Percentiles rank a stretch among this genome's conserved stretches.
These are phyloP conservation scores for Heliconius charithonia DNA, from an alignment of 2,888 invertebrate species.

Conservation along the genomic window DNA sequence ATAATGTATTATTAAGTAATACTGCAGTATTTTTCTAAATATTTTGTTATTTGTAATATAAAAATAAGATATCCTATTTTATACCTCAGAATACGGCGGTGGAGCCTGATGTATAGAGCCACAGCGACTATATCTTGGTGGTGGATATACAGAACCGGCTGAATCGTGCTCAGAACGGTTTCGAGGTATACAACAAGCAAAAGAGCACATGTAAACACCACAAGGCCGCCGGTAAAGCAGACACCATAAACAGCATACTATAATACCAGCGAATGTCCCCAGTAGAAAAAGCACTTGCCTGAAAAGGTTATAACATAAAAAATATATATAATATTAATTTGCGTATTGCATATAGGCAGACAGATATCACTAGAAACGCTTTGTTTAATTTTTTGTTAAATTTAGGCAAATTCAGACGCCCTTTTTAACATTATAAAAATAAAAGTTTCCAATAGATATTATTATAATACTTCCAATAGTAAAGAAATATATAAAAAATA, in stretches of 20 bases:
- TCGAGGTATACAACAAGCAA: slow-evolving; percentile 75
- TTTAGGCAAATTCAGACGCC: too few relatives aligned
- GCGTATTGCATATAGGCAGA: neutral
- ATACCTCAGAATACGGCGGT: slow-evolving; percentile 92
- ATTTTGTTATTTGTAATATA: too few relatives aligned
- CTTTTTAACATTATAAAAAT: too few relatives aligned
- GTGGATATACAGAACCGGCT: slow-evolving; percentile 91
- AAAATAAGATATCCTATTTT: slow-evolving; percentile 22
- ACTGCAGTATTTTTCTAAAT: too few relatives aligned
- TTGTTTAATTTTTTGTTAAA: neutral
- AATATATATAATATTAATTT: too few relatives aligned
- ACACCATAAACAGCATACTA: slow-evolving; percentile 88
- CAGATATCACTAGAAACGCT: neutral
- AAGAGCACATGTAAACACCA: slow-evolving; percentile 65
- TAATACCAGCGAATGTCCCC: slow-evolving; percentile 86
- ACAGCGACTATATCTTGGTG: slow-evolving; percentile 93
- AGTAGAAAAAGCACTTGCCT: slow-evolving; percentile 88
- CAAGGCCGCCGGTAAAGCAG: slow-evolving; percentile 65
- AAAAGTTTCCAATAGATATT: too few relatives aligned
- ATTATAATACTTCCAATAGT: too few relatives aligned
- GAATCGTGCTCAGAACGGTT: slow-evolving; percentile 89
- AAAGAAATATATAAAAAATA: too few relatives aligned
- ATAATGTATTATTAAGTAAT: too few relatives aligned
- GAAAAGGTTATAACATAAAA: neutral
- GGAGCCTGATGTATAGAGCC: slow-evolving; percentile 92